Base-by-base conservation (phyloP, 1,140 invertebrate genomes). In the Drosophila nannoptera region DNA sequence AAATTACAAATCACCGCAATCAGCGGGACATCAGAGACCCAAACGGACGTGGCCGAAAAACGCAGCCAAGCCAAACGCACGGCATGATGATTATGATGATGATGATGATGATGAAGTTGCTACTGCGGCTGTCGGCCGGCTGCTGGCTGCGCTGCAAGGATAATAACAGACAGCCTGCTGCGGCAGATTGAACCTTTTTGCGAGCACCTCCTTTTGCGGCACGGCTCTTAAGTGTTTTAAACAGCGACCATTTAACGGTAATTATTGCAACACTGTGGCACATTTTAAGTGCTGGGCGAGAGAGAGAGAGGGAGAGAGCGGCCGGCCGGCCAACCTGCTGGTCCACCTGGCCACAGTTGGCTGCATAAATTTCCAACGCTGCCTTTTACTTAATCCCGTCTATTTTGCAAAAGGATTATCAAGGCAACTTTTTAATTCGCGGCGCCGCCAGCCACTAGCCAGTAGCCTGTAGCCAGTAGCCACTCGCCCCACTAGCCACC, bases 331-430 rank as follows among this genome's bases (percentile, higher is more conserved):
- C 64, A 68, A n/a, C 64, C 3, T 22, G 22, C 22, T 22, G 22
- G 45, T 56, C 52, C 80, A 83, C 52, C 78, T 78, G 80, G 65
- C 62, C 33, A 49, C 58, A 66, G 69, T 55, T 62, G 55, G 64
- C 68, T 75, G 80, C 77, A 86, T 86, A 86, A 86, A 81, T 86
- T 86, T 77, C 77, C 81, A 50, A 63, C 73, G 69, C 81, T 81
- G 81, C 77, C 64, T 81, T 84, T 87, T 75, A 77, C 81, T 86
- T 86, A 87, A 86, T 87, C 77, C 81, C 77, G 68, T 86, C 81
- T 86, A 86, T 86, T 86, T 86, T 77, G 78, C 81, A 71, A 86
- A 84, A 86, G 81, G 81, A 86, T 86, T 86, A 86, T 86, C 81
- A 86, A 75, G 81, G 77, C 81, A 86, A 86, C 81, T 86, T 86